Percentiles rank a stretch among this genome's conserved stretches.
phyloP scores from a whole-genome alignment of 1,140 invertebrate species.

The Micrasema minimum region DNA sequence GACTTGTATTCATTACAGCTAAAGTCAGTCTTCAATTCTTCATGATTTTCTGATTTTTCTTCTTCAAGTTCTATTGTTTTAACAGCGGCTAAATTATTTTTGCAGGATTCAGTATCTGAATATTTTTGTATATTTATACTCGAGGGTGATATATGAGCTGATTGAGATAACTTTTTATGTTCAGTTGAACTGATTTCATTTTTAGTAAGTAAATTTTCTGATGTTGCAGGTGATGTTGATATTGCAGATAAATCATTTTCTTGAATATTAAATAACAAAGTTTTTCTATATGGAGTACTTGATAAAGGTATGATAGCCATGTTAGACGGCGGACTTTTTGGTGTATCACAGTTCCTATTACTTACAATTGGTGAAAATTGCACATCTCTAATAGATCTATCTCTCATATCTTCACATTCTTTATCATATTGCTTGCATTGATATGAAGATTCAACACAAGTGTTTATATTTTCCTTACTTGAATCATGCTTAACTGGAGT shows the following conservation, averaged over 20 bases:
- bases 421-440: neutral
- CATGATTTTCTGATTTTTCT: no score
- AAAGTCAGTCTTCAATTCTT: no score
- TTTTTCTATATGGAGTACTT: conserved; percentile 21
- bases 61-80: no score
- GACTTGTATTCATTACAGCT: no score
- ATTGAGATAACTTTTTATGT: no score
- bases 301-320: neutral
- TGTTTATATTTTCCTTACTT: neutral
- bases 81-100: no score
- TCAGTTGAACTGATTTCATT: no score
- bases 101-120: no score
- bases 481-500: neutral
- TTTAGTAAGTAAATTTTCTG: neutral
- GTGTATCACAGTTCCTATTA: conserved; percentile 6
- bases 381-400: conserved; percentile 1
- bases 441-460: neutral
- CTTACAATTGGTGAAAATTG: conserved; percentile 16
- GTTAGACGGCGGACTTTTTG: neutral
- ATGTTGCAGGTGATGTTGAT: conserved; percentile 1
- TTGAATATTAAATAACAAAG: neutral
- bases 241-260: conserved; percentile 27
- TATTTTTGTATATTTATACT: no score
- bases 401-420: neutral
- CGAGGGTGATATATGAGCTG: no score